phyloP scores from a whole-genome alignment of 2,113 vertebrate species.

The Tetrao urogallus region DNA sequence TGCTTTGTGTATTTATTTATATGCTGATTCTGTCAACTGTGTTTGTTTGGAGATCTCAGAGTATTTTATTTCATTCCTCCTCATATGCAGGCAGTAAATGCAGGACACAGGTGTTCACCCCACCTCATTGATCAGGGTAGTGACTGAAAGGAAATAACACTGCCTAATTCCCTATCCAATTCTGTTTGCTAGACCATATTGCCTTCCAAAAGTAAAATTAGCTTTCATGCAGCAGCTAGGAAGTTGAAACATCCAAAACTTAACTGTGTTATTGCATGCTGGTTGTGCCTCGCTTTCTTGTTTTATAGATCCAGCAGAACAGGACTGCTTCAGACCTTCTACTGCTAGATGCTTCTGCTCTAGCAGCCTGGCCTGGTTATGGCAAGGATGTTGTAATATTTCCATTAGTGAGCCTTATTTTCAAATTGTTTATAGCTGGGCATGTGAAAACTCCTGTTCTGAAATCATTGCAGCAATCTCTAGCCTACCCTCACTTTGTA shows the following conservation, averaged over 20 bases:
- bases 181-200: background rate
- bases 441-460: background rate
- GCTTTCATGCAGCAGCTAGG: background rate
- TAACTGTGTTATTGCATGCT: background rate
- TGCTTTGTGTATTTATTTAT: background rate
- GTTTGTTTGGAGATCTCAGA: background rate
- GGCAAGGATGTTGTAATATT: background rate
- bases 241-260: background rate
- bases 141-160: background rate
- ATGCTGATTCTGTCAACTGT: fast-evolving
- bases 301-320: background rate
- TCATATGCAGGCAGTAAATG: fast-evolving
- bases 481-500: fast-evolving
- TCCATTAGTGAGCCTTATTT: background rate
- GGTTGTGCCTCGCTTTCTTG: background rate
- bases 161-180: background rate
- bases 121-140: background rate
- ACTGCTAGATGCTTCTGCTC: background rate
- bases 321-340: background rate
- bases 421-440: background rate
- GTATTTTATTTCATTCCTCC: background rate
- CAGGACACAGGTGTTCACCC: background rate
- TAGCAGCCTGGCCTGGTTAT: background rate
- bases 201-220: background rate
- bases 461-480: background rate